Percentiles rank a stretch among this genome's conserved stretches.
Conservation (phyloP, 2,888 invertebrate species). For the Drosophila acutilabella region DNA sequence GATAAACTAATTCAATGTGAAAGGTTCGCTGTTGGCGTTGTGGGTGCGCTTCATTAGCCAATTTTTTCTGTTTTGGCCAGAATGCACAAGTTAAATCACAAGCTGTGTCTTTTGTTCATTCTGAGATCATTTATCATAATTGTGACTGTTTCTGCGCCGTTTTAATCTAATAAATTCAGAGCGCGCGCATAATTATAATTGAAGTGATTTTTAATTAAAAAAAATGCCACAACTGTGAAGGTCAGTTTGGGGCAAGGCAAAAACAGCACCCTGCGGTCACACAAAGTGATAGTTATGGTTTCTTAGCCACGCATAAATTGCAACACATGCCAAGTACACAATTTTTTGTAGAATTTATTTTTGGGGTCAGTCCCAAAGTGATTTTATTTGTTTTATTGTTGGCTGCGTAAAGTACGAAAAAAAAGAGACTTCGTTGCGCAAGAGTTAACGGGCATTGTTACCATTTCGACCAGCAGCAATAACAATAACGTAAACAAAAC, state of each 20-base stretch:
- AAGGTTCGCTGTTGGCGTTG: conserved; percentile 46
- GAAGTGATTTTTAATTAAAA: conserved; percentile 72
- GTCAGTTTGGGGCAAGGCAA: conserved; percentile 48
- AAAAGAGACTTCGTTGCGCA: conserved; percentile 48
- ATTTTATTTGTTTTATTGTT: conserved; percentile 23
- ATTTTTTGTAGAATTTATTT: conserved; percentile 56
- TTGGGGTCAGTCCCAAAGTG: conserved; percentile 58
- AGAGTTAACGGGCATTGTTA: conserved; percentile 57
- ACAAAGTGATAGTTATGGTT: conserved; percentile 45
- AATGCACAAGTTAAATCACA: conserved; percentile 52
- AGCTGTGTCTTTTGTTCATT: conserved; percentile 27
- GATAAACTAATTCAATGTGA: conserved; percentile 40
- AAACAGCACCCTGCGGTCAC: conserved; percentile 20
- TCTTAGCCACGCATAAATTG: conserved; percentile 44
- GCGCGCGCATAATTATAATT: conserved; percentile 60
- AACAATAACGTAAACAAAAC: conserved; percentile 55
- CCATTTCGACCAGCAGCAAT: conserved; percentile 60
- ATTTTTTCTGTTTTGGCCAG: conserved; percentile 33
- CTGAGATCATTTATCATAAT: conserved; percentile 51
- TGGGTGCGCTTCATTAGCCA: conserved; percentile 67
- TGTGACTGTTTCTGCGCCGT: conserved; percentile 9
- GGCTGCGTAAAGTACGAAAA: conserved; percentile 61
- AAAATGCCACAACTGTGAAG: conserved; percentile 45
- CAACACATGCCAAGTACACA: conserved; percentile 30
- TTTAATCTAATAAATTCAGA: conserved; percentile 62